These are phyloP conservation scores for Onychostruthus taczanowskii DNA, from an alignment of 2,113 vertebrate species.

Conservation along the genomic window DNA sequence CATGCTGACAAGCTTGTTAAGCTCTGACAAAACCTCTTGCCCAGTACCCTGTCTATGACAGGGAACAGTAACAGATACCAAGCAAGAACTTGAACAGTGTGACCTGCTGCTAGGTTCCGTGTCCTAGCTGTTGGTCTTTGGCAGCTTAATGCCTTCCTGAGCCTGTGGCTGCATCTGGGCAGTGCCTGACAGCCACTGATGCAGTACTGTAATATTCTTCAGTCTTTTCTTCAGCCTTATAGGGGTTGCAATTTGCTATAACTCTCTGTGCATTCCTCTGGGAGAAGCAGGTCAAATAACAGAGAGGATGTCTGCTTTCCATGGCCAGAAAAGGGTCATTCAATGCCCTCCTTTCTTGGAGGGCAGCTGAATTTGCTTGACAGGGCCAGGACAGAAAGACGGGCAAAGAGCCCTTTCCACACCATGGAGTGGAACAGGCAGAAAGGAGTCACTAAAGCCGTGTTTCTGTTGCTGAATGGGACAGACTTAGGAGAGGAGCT, in stretches of 20 bases:
- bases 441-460: not conserved
- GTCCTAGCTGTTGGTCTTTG: not conserved
- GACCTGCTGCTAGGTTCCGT: not conserved
- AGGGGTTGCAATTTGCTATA: not conserved
- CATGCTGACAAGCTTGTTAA: not conserved
- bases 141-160: not conserved
- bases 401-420: not conserved
- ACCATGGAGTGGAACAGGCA: not conserved
- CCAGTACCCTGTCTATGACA: not conserved
- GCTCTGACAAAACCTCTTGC: not conserved
- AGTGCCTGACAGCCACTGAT: not conserved
- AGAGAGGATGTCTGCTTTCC: not conserved
- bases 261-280: not conserved
- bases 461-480: not conserved
- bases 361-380: not conserved
- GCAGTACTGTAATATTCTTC: not conserved
- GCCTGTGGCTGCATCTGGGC: not conserved
- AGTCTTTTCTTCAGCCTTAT: not conserved
- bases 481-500: not conserved
- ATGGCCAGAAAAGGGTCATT: not conserved
- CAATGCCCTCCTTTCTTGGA: not conserved
- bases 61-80: not conserved
- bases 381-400: not conserved
- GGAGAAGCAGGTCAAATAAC: not conserved
- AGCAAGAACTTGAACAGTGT: not conserved